Base-by-base conservation (phyloP, 2,888 invertebrate species). In the Phragmatobia fuliginosa region DNA sequence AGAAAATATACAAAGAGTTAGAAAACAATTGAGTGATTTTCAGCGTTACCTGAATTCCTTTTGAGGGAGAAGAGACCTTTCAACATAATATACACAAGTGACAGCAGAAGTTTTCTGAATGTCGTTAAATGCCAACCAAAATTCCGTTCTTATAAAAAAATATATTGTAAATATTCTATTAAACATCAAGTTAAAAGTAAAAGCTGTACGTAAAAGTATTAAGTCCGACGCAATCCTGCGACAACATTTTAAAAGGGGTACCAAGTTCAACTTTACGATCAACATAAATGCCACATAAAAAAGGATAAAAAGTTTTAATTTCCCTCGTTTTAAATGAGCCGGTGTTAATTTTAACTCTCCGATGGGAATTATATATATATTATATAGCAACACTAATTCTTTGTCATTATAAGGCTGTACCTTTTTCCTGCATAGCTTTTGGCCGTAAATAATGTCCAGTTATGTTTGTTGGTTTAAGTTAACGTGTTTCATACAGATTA, bases 261-360 rank as follows among this genome's bases (percentile, higher is more conserved):
- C 77, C 82, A 74, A 87, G 85, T 83, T 82, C 88, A 87, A 86
- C 87, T 94, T 95, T 93, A 95, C 87, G 94, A 91, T 82, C 82
- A 82, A 88, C 90, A 92, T 94, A 92, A 94, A 93, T 94, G 94
- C 91, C 94, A 92, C 94, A 94, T 94, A 94, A 94, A 94, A 90
- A 93, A 91, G 91, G 92, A 91, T 93, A 91, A 93, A 87, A 89
- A 88, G 87, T 93, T 94, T 94, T 94, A 94, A 94, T 94, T 94
- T 94, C 93, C 89, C 88, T 85, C 89, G 77, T 83, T 86, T 90
- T 87, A 92, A 94, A 94, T 93, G 91, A 92, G 90, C 85, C 88
- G 89, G 93, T 88, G 94, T 94, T 94, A 94, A 94, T 94, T 94
- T 94, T 92, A 93, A 92, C 88, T 87, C 86, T 82, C 84, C 73